phyloP scores from a whole-genome alignment of 1,140 invertebrate species.

The Diprion similis region DNA sequence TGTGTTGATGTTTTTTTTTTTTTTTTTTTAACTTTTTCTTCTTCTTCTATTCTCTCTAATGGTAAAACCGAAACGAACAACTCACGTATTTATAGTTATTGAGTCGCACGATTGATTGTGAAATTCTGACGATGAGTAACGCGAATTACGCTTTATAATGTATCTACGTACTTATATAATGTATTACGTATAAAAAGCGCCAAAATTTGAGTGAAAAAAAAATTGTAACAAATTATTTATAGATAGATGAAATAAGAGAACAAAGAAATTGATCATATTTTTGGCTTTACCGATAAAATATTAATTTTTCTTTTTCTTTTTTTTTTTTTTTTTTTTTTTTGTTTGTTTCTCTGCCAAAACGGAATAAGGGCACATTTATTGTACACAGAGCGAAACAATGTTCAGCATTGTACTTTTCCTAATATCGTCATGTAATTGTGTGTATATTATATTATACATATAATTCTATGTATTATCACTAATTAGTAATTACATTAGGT shows the following conservation, averaged over 20 bases:
- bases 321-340: too few relatives aligned
- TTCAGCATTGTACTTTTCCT: not conserved
- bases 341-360: too few relatives aligned
- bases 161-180: too few relatives aligned
- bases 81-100: not conserved
- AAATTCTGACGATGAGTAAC: too few relatives aligned
- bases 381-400: not conserved
- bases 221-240: not conserved
- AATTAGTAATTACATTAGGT: conserved; percentile 6
- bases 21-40: not conserved
- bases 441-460: too few relatives aligned
- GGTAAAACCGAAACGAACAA: not conserved
- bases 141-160: too few relatives aligned
- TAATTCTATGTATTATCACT: not conserved
- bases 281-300: not conserved
- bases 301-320: too few relatives aligned
- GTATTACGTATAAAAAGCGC: too few relatives aligned
- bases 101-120: too few relatives aligned
- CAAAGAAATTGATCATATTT: not conserved
- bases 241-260: not conserved
- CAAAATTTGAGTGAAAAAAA: not conserved
- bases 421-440: not conserved
- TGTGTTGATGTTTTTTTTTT: not conserved
- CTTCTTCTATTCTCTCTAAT: not conserved
- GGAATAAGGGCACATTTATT: not conserved